Evolutionary conservation across 2,113 vertebrate genomes (phyloP).

Genomic region (Chlamydotis undulata): DNA sequence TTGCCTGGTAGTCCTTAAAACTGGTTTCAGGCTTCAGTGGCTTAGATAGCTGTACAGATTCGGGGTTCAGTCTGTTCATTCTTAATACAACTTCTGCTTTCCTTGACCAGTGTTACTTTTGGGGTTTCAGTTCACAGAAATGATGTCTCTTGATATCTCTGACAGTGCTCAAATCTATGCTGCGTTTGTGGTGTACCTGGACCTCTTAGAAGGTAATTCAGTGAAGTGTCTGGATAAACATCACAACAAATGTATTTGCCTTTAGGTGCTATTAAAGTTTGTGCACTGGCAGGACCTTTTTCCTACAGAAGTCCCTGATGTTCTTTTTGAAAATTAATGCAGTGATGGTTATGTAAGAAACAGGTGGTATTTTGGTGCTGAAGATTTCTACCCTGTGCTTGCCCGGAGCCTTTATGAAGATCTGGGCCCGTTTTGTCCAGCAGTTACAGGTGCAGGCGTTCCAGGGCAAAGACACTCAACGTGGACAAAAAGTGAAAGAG

Average conservation of each 20-base stretch:
- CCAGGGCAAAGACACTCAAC: background rate
- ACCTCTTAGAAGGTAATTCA: constrained; percentile 89
- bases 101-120: background rate
- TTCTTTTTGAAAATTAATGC: background rate
- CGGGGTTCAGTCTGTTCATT: background rate
- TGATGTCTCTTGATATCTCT: constrained; percentile 84
- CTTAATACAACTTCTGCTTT: background rate
- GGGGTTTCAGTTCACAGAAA: constrained; percentile 83
- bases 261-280: background rate
- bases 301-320: background rate
- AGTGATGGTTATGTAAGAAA: background rate
- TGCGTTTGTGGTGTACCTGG: constrained; percentile 92
- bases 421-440: background rate
- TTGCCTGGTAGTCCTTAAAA: background rate
- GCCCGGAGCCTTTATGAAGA: background rate
- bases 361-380: background rate
- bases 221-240: no score
- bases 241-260: background rate
- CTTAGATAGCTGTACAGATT: background rate
- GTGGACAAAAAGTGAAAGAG: background rate
- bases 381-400: background rate
- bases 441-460: background rate
- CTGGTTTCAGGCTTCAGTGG: background rate
- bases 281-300: background rate
- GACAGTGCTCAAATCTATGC: constrained; percentile 86